Evolutionary conservation across 2,113 vertebrate species (phyloP), one percentile per base, ranked within the genome.

Genomic region (Picathartes gymnocephalus): DNA sequence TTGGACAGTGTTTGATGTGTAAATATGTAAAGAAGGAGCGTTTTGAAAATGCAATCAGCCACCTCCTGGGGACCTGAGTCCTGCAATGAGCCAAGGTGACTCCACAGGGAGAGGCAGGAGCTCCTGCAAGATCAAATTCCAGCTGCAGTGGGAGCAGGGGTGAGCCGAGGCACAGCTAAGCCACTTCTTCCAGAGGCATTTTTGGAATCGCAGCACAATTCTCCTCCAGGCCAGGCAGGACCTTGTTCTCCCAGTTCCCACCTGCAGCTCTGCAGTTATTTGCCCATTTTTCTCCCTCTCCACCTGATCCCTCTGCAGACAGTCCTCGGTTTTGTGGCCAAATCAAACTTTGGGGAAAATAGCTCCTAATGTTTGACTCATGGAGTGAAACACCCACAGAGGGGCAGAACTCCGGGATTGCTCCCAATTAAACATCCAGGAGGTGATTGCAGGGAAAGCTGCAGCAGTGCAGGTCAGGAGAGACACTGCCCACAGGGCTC

Each of bases 1-100:
- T 96, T 94, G 97, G 96, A 94, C 90, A 64, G 83, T 35, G 89
- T 95, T 96, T 97, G 95, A 95, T 95, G 94, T 97, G 94, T 96
- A 97, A 97, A 96, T 96, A 97, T 94, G 93, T 93, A 94, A 93
- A 95, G 92, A 81, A 95, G 92, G 93, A 95, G 90, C 44, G 88
- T 84, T 93, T 94, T 65, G 62, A 92, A 97, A 96, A 96, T 79
- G 89, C 78, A 84, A 2, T 95, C 88, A 76, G 90, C 83, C 45
- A 12, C 96, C 95, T 93, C 96, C 94, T 40, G 94, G 83, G 87
- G 93, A 81, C 90, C 37, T 1, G 53, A 94, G 91, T 66, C 72
- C 83, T 76, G 4, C 88, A 44, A 11, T 5, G 82, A 97, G 88
- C 91, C 96, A 96, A 92, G 88, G 89, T 80, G 81, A 94, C 95